A percentile compares a stretch with the other conserved stretches of the same genome.
These are phyloP conservation scores for Aricia artaxerxes DNA, from an alignment of 2,888 invertebrate species.

Conservation along the genomic window DNA sequence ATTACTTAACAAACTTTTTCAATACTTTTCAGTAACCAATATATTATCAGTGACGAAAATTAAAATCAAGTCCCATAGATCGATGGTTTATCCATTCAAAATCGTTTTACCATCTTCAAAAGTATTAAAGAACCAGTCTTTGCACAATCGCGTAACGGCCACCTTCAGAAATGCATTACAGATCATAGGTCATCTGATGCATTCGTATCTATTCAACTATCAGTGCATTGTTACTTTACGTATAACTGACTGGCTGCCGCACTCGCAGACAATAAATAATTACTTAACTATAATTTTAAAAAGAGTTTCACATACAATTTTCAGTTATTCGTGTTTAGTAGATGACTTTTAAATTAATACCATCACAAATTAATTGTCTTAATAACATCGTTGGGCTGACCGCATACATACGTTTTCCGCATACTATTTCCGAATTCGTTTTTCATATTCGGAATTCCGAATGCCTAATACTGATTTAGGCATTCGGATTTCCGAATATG, in stretches of 20 bases:
- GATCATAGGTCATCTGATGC: conserved; percentile 61
- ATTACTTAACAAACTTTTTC: neutral
- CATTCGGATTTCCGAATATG: too few species aligned
- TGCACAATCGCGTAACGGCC: conserved; percentile 60
- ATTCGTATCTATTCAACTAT: conserved; percentile 37
- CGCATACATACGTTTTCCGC: too few species aligned
- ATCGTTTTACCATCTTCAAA: conserved; percentile 59
- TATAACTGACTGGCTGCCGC: neutral
- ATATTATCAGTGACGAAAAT: neutral
- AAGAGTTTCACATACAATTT: neutral
- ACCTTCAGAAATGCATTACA: conserved; percentile 50
- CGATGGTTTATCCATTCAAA: conserved; percentile 27
- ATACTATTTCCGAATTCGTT: too few species aligned
- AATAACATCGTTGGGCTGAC: too few species aligned
- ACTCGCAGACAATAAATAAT: too few species aligned
- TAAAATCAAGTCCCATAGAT: neutral
- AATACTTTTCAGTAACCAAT: too few species aligned
- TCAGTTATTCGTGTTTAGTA: too few species aligned
- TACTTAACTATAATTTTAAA: neutral
- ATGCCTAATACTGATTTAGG: too few species aligned
- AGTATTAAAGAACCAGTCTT: conserved; percentile 56
- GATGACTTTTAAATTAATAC: too few species aligned
- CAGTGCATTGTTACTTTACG: neutral
- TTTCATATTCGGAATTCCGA: too few species aligned
- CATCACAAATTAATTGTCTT: too few species aligned